Evolutionary conservation across 2,797 vertebrate species (phyloP), one percentile per base, ranked within the genome.

Genomic region (Lepidocolaptes lacrymiger): DNA sequence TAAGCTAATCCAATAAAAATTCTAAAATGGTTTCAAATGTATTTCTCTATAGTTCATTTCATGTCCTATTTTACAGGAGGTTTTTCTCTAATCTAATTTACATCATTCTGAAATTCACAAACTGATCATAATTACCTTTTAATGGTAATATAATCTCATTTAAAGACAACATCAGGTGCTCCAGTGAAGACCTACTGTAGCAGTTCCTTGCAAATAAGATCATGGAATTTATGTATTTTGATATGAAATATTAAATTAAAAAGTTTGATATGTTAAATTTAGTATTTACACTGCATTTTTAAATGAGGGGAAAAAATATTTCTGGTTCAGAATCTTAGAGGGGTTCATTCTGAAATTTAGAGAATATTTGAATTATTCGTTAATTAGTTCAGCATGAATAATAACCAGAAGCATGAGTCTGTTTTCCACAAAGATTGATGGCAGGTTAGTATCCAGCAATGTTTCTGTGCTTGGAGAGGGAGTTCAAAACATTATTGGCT

Each of bases 31-130:
- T 66, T 91, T 88, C 54, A 77, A 94, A 80, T 39, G 46, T 49
- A 37, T 51, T 94, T 88, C 64, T 59, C 46, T 56, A 26, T 86
- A 81, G 56, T 95, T 86, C 91, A 88, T 92, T 93, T 88, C 68
- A 82, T 72, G 61, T 59, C 83, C 34, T 91, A 43, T 96, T 91
- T 96, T 96, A 81, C 59, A 75, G 54, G 64, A 95, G 66, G 59
- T 48, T 89, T 92, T 94, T 84, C 52, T 94, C 68, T 95, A 85
- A 91, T 93, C 73, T 79, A 87, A 95, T 91, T 92, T 97, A 64
- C 75, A 67, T 96, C 94, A 95, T 72, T 88, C 82, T 73, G 36
- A 90, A 87, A 90, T 96, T 96, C 85, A 85, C 59, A 89, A 88
- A 79, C 46, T 73, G 58, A 72, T 93, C 22, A 13, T 85, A 88